Base-by-base conservation (phyloP, 2,113 vertebrate genomes). In the Pelecanus crispus region DNA sequence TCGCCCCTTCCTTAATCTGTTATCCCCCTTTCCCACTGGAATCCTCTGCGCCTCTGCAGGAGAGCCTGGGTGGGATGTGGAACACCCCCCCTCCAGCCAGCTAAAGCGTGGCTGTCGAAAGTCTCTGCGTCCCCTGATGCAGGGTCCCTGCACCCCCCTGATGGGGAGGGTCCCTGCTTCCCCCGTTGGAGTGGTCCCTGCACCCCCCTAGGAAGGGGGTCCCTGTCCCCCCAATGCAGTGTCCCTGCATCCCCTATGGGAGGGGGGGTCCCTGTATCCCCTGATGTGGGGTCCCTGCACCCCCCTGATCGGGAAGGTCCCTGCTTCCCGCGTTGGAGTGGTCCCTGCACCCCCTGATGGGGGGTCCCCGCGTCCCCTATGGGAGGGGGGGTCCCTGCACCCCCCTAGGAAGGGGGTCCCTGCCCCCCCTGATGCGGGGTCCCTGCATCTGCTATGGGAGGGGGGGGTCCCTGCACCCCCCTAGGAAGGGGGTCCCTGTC, bases 91-190 rank as follows among this genome's bases (percentile, higher is more conserved):
- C 17, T 4, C 0, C 22, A 15, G 17, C 28, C 12, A 5, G 38
- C 5, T 20, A 4, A 40, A 8, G 7, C 7, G 2, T 20, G 10
- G 22, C 26, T 25, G 8, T 6, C 22, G 11, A 1, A 9, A 28
- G 34, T 6, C 26, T 32, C n/a, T 5, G 40, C 1, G 3, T 29
- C 7, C 26, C 40, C 71, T 1, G 5, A 20, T 52, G 53, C n/a
- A n/a, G 50, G 17, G 29, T 8, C 53, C 29, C 52, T 31, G 17
- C 13, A 55, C 45, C 45, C 42, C 45, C 45, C 19, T 44, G n/a
- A n/a, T n/a, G n/a, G 53, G 50, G 59, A 62, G 1, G 49, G 45
- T 29, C 63, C 10, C 56, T 28, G 28, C 4, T 8, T 7, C 78
- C 38, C 47, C 31, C 25, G 10, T 13, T 13, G 6, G 6, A 31